Conservation (phyloP, 2,888 invertebrate species). For the Drosophila quinaria region DNA sequence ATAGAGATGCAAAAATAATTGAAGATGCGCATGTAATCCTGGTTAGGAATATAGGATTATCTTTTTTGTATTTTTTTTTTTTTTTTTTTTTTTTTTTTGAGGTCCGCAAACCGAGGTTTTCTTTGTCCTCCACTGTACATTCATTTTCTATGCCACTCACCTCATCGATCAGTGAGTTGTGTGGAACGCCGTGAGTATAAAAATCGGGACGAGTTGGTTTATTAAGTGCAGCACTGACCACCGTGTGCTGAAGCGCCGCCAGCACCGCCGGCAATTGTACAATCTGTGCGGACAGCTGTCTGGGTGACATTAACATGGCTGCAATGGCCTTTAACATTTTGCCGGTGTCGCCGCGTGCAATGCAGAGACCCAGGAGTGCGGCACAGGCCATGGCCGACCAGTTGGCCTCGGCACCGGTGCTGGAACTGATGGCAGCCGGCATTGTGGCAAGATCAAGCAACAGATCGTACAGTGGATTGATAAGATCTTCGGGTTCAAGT, state of each 20-base stretch:
- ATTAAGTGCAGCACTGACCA: slow-evolving; percentile 94
- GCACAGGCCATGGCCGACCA: slow-evolving; percentile 96
- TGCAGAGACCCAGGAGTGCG: slow-evolving; percentile 95
- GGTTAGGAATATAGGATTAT: too few species aligned
- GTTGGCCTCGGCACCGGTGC: slow-evolving; percentile 87
- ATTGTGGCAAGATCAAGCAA: slow-evolving; percentile 93
- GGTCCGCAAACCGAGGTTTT: too few species aligned
- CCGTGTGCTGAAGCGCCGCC: slow-evolving; percentile 94
- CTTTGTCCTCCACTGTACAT: too few species aligned
- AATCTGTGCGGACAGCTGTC: slow-evolving; percentile 91
- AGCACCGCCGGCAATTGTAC: slow-evolving; percentile 95
- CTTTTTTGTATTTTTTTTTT: too few species aligned
- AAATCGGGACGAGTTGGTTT: slow-evolving; percentile 94
- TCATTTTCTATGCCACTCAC: slow-evolving; percentile 67
- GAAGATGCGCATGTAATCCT: too few species aligned
- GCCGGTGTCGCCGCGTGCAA: slow-evolving; percentile 97
- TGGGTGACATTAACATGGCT: slow-evolving; percentile 94
- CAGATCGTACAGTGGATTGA: slow-evolving; percentile 93
- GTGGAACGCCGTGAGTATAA: slow-evolving; percentile 94
- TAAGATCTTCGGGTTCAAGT: slow-evolving; percentile 86
- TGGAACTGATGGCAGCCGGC: slow-evolving; percentile 86
- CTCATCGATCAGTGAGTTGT: slow-evolving; percentile 90
- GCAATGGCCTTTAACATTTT: slow-evolving; percentile 94
- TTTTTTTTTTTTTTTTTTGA: too few species aligned
- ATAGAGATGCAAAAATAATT: too few species aligned